phyloP scores from a whole-genome alignment of 2,113 vertebrate genomes.

The Rhea pennata region DNA sequence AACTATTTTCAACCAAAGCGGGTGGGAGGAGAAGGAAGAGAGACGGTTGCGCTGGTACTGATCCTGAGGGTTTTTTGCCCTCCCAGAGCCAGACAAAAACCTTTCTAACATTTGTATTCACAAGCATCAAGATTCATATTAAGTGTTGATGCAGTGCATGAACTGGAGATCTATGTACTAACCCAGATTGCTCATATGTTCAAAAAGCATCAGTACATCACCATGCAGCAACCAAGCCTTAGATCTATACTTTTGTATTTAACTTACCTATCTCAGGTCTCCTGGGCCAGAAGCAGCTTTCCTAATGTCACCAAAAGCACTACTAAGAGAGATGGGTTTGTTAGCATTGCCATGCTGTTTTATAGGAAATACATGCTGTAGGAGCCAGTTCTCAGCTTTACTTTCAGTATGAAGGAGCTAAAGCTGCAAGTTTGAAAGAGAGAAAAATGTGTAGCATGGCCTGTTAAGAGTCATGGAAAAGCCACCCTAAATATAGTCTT shows the following conservation, averaged over 20 bases:
- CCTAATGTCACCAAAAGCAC: not conserved
- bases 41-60: rapidly evolving
- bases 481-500: not conserved
- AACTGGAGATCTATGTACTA: not conserved
- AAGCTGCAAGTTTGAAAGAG: not conserved
- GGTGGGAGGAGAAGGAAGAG: not conserved
- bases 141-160: not conserved
- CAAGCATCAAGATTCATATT: not conserved
- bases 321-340: not conserved
- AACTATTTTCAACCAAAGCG: not conserved
- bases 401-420: not conserved
- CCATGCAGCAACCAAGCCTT: not conserved
- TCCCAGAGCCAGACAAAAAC: not conserved
- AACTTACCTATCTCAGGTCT: not conserved
- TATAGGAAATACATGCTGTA: not conserved
- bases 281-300: not conserved
- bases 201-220: not conserved
- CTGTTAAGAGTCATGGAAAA: not conserved
- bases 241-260: not conserved
- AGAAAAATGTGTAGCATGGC: not conserved
- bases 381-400: not conserved
- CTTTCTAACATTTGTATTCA: not conserved
- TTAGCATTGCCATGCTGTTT: not conserved
- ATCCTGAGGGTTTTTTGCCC: not conserved
- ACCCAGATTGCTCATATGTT: not conserved